phyloP scores from a whole-genome alignment of 2,113 vertebrate species.

The rabbit (Oryctolagus cuniculus) region DNA sequence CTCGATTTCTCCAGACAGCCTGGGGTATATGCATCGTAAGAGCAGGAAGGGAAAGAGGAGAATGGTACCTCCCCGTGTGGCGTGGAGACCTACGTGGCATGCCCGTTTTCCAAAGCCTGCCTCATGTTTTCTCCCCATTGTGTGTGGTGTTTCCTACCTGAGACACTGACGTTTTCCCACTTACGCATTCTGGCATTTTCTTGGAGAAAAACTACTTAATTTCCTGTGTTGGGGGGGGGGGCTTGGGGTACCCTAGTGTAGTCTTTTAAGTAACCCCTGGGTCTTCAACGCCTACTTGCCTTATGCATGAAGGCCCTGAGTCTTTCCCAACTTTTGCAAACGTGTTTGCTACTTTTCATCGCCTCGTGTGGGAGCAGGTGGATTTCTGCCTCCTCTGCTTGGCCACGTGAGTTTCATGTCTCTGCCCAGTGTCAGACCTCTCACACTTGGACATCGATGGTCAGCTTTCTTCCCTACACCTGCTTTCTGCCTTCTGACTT shows the following conservation, averaged over 20 bases:
- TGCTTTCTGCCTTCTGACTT: neutral
- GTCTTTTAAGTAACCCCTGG: neutral
- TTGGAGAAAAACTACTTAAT: neutral
- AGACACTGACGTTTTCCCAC: neutral
- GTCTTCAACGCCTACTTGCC: neutral
- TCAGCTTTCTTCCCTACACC: neutral
- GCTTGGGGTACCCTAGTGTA: neutral
- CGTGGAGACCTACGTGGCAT: neutral
- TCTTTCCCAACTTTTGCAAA: constrained; percentile 3
- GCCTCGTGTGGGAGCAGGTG: neutral
- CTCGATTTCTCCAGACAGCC: neutral
- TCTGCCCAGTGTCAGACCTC: neutral
- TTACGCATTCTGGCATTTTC: neutral
- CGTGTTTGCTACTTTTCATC: neutral
- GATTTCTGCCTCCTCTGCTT: neutral
- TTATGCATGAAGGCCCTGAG: neutral
- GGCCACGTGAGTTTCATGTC: neutral
- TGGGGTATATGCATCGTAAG: neutral
- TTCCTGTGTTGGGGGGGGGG: neutral
- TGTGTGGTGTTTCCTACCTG: neutral
- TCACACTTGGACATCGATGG: neutral
- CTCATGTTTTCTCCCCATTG: neutral
- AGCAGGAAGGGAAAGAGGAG: neutral
- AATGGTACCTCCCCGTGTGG: neutral
- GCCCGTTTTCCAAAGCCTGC: neutral